Percentiles rank a stretch among this genome's conserved stretches.
Evolutionary conservation across 1,140 invertebrate species (phyloP).

Genomic region (Drosophila bipectinata): DNA sequence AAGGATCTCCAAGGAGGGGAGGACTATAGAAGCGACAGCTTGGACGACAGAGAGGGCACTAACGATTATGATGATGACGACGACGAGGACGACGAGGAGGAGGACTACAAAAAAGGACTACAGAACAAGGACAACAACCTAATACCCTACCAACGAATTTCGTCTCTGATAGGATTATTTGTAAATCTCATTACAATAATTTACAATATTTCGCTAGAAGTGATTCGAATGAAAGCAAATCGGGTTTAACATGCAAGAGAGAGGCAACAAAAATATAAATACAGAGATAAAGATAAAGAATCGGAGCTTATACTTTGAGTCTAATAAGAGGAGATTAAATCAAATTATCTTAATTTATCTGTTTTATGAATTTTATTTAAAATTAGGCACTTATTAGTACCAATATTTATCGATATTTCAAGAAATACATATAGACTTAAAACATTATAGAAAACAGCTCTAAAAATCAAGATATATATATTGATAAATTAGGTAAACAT

Average conservation of each 20-base stretch:
- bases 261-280: neutral
- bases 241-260: conserved; percentile 11
- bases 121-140: neutral
- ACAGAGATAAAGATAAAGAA: too few species aligned
- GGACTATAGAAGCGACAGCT: conserved; percentile 3
- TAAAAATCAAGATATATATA: too few species aligned
- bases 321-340: neutral
- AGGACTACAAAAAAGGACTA: neutral
- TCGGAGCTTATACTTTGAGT: neutral
- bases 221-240: neutral
- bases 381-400: too few species aligned
- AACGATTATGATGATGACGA: conserved; percentile 79
- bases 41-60: conserved; percentile 34
- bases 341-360: too few species aligned
- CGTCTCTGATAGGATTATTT: neutral
- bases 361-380: too few species aligned
- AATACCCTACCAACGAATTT: conserved; percentile 15
- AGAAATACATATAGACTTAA: too few species aligned
- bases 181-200: conserved; percentile 2
- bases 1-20: conserved; percentile 1
- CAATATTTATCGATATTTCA: too few species aligned
- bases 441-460: too few species aligned
- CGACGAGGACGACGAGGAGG: conserved; percentile 18
- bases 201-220: neutral
- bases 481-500: too few species aligned